Conservation (phyloP, 2,797 vertebrate species). For the Apogon hyalosoma region DNA sequence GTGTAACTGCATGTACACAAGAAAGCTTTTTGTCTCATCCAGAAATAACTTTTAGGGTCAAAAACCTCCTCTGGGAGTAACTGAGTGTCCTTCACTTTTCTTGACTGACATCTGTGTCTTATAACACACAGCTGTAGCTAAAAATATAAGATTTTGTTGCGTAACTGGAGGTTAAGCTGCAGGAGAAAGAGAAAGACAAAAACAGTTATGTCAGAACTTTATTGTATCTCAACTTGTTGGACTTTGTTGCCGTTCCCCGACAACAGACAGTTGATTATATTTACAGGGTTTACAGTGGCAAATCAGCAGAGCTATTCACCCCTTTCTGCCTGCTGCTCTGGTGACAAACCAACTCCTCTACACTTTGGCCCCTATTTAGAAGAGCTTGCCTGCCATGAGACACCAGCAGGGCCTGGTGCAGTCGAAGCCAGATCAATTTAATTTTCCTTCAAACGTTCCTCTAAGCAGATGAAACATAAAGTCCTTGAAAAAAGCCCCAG, state of each 20-base stretch:
- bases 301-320: conserved; percentile 45
- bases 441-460: conserved; percentile 3
- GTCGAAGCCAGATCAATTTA: conserved; percentile 15
- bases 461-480: conserved; percentile 3
- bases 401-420: conserved; percentile 12
- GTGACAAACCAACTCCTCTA: conserved; percentile 17
- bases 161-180: background rate
- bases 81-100: background rate
- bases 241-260: conserved; percentile 42
- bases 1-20: background rate
- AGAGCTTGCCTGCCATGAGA: conserved; percentile 18
- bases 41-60: background rate
- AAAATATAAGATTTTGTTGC: background rate
- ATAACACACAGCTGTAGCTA: background rate
- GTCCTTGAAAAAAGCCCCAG: background rate
- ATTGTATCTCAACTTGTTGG: conserved; percentile 39
- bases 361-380: conserved; percentile 27
- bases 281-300: conserved; percentile 60
- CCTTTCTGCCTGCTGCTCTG: conserved; percentile 49
- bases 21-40: background rate
- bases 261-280: conserved; percentile 61
- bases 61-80: background rate
- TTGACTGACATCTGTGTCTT: background rate
- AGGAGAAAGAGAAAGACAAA: background rate
- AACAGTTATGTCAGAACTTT: conserved; percentile 3